Evolutionary conservation across 2,888 invertebrate species (phyloP).

Genomic region (Tolmerus cingulatus): DNA sequence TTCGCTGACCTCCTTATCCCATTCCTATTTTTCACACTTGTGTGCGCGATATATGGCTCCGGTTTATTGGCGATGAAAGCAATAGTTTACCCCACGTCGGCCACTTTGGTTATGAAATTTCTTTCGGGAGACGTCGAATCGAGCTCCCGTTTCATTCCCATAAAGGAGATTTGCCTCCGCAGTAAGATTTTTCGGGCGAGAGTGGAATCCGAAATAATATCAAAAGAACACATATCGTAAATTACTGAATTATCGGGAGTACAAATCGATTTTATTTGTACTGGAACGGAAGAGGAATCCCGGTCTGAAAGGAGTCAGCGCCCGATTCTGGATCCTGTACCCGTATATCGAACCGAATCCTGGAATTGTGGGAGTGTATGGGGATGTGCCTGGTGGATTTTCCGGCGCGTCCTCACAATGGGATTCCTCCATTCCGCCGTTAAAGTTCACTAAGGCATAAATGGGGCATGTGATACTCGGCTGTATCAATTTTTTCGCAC

Average conservation of each 20-base stretch:
- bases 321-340: neutral
- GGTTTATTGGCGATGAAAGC: slow-evolving; percentile 44
- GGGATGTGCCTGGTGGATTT: neutral
- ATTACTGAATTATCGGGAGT: slow-evolving; percentile 44
- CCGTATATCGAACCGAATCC: neutral
- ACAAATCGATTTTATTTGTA: slow-evolving; percentile 44
- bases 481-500: slow-evolving; percentile 38
- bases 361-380: neutral
- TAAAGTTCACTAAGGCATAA: slow-evolving; percentile 45
- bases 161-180: slow-evolving; percentile 20
- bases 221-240: slow-evolving; percentile 38
- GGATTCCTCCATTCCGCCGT: slow-evolving; percentile 10
- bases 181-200: neutral
- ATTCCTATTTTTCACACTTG: slow-evolving; percentile 47
- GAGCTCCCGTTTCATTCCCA: neutral
- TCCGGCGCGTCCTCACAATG: neutral
- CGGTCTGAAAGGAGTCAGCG: neutral
- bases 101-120: slow-evolving; percentile 34
- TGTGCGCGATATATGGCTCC: slow-evolving; percentile 39
- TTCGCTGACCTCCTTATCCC: slow-evolving; percentile 35
- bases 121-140: neutral
- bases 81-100: slow-evolving; percentile 34
- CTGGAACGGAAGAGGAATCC: slow-evolving; percentile 32
- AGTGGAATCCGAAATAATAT: slow-evolving; percentile 19
- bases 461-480: slow-evolving; percentile 42